phyloP scores from a whole-genome alignment of 2,888 invertebrate species.

The Phorcus lineatus region DNA sequence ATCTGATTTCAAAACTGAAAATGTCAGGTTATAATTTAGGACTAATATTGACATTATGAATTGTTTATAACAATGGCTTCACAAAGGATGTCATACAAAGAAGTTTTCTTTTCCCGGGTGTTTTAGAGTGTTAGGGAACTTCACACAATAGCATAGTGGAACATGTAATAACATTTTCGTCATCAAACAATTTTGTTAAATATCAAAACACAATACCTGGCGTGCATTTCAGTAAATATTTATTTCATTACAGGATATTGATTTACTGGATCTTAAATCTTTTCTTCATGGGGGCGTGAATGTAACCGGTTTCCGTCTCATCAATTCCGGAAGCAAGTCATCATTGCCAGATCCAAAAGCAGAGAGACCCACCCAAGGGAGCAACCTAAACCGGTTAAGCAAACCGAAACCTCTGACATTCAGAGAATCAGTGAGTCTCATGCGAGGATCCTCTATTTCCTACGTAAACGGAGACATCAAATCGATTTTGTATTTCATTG shows the following conservation, averaged over 20 bases:
- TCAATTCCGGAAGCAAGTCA: conserved; percentile 84
- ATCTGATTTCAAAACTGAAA: no score
- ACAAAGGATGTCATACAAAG: no score
- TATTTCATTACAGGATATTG: conserved; percentile 83
- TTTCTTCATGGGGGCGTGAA: conserved; percentile 97
- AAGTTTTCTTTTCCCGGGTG: no score
- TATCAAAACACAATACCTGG: background rate
- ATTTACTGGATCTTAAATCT: conserved; percentile 93
- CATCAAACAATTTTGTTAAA: no score
- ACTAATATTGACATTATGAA: no score
- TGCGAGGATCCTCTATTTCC: background rate
- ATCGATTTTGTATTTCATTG: background rate
- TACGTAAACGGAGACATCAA: background rate
- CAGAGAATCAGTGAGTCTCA: conserved; percentile 7
- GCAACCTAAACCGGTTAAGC: background rate
- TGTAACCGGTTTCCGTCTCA: conserved; percentile 92
- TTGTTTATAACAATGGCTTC: no score
- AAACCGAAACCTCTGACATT: conserved; percentile 13
- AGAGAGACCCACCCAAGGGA: background rate
- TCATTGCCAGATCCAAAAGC: background rate
- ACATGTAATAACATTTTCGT: no score
- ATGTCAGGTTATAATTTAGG: no score
- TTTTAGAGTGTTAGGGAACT: no score
- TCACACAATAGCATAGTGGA: no score
- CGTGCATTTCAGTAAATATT: background rate